A percentile compares a stretch with the other conserved stretches of the same genome.
These are phyloP conservation scores for Hippopotamus amphibius DNA, from an alignment of 2,113 vertebrate species.

Conservation along the genomic window DNA sequence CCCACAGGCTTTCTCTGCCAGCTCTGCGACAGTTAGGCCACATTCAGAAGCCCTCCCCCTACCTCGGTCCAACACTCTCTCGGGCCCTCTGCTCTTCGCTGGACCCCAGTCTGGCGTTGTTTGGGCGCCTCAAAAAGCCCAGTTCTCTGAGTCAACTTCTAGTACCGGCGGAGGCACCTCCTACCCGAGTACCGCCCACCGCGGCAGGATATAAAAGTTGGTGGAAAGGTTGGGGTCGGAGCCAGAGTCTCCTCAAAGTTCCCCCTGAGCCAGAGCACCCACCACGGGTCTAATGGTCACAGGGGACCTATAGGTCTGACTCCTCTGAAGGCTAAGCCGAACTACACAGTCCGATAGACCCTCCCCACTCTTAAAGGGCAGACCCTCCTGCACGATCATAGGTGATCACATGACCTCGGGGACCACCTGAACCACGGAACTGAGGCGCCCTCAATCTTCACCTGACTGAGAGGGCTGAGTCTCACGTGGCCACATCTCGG, in stretches of 20 bases:
- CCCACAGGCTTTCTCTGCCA: not conserved
- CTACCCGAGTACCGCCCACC: not conserved
- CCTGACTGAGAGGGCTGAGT: too few species aligned
- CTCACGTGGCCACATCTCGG: not conserved
- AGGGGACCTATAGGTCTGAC: not conserved
- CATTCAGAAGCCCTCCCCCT: not conserved
- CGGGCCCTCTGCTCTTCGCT: not conserved
- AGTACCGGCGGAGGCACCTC: accelerated
- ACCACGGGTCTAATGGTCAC: not conserved
- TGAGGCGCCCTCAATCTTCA: not conserved
- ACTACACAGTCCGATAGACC: too few species aligned
- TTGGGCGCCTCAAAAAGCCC: too few species aligned
- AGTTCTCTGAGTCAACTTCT: not conserved
- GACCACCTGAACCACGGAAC: too few species aligned
- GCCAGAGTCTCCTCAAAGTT: not conserved
- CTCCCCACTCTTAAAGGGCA: not conserved
- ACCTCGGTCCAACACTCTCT: not conserved
- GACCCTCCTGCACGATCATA: not conserved
- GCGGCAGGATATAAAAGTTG: not conserved
- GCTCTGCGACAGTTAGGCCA: not conserved
- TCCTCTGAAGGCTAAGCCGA: too few species aligned
- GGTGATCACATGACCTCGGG: not conserved
- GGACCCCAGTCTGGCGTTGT: accelerated
- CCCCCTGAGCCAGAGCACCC: not conserved
- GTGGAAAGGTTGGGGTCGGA: not conserved